Base-by-base conservation (phyloP, 2,113 vertebrate genomes). In the Pseudopipra pipra region DNA sequence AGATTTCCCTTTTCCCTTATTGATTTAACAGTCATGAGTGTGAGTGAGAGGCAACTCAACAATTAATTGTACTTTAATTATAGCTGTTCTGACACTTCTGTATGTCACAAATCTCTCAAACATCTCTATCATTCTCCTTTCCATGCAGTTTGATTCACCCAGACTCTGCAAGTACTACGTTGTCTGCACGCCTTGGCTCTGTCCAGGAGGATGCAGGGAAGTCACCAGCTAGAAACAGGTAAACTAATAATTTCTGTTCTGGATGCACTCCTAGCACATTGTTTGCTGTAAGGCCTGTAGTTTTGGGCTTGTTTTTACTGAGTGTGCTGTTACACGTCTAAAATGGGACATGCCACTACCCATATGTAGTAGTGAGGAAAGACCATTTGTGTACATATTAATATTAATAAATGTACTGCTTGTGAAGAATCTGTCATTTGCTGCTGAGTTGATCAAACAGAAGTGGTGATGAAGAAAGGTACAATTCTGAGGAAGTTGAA, bases 131-230 rank as follows among this genome's bases (percentile, higher is more conserved):
- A 6, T 19, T 61, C 12, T 76, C 11, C 85, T 94, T 97, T 95
- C 56, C 43, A 90, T 95, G 80, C 89, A 99, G 99, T 96, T 98
- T 99, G 97, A 98, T 99, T 97, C 99, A 99, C 88, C 98, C 99
- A 96, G 99, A 99, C 52, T 97, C 99, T 90, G 99, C 99, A 96
- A 97, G 95, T 94, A 97, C 98, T 17, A 89, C 98, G 0, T 96
- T 99, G 85, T 96, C 98, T 59, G 97, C 99, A 82, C 98, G 99
- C 90, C 98, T 99, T 66, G 97, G 98, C 1, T 98, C 98, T 59
- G 98, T 99, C 37, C 99, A 99, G 87, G 99, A 99, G 73, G 99
- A 99, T 94, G 95, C 98, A 74, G 99, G 99, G 59, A 99, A 99
- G 85, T 99, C 99, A 9, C 99, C 99, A 31, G 98, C 98, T 49